Conservation (phyloP, 2,113 vertebrate species). For the Mustelus asterias region DNA sequence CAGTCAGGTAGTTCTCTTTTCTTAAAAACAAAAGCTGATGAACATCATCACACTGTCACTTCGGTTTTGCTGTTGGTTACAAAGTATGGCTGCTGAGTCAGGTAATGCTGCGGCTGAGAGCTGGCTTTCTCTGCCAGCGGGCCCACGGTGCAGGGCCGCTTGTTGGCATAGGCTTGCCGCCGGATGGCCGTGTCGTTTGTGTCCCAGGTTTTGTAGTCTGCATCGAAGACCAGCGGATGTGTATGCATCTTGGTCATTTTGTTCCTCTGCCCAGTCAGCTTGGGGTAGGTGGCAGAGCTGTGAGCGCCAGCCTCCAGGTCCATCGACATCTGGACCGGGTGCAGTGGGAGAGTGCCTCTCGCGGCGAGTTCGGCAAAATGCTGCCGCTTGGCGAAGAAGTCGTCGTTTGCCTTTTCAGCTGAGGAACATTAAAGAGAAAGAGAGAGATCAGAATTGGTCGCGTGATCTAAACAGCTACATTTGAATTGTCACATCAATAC, state of each 20-base stretch:
- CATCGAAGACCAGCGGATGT: slow-evolving; percentile 77
- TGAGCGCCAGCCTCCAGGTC: slow-evolving; percentile 77
- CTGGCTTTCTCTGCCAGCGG: slow-evolving; percentile 74
- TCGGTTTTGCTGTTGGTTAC: slow-evolving; percentile 99
- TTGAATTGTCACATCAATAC: background rate
- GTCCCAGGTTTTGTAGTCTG: slow-evolving; percentile 89
- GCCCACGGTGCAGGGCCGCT: slow-evolving; percentile 75
- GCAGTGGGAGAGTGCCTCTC: slow-evolving; percentile 82
- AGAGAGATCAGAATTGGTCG: background rate
- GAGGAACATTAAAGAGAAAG: slow-evolving; percentile 39
- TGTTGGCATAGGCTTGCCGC: slow-evolving; percentile 75
- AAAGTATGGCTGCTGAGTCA: slow-evolving; percentile 92
- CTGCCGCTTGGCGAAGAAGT: slow-evolving; percentile 82
- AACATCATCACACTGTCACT: slow-evolving; percentile 84
- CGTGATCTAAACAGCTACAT: background rate
- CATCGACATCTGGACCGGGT: slow-evolving; percentile 66
- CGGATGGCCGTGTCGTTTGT: slow-evolving; percentile 79
- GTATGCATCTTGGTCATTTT: slow-evolving; percentile 65
- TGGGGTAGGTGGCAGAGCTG: slow-evolving; percentile 72
- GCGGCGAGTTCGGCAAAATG: slow-evolving; percentile 82
- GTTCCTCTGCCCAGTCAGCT: slow-evolving; percentile 79
- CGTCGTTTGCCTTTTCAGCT: slow-evolving; percentile 91
- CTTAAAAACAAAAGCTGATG: slow-evolving; percentile 58
- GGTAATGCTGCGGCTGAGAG: slow-evolving; percentile 79
- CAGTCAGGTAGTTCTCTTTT: background rate